These are phyloP conservation scores for Resseliella maxima DNA, from an alignment of 2,888 invertebrate genomes.

Conservation along the genomic window DNA sequence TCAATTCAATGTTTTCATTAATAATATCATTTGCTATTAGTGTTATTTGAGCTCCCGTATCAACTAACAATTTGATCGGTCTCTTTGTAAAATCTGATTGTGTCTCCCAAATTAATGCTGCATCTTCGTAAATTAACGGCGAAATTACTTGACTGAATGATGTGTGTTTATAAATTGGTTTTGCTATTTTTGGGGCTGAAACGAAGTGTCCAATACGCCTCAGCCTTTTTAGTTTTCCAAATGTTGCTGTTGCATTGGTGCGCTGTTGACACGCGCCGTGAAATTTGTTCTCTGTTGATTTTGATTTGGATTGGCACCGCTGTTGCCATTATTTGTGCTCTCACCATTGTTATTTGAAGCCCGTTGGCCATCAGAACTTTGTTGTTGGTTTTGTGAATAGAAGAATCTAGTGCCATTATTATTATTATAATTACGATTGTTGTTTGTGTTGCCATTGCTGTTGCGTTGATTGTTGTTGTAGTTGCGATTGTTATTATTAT, in stretches of 20 bases:
- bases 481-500: background rate
- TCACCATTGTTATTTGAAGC: background rate
- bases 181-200: background rate
- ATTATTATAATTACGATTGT: background rate
- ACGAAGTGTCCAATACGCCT: background rate
- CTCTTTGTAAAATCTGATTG: background rate
- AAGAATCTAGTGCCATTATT: no score
- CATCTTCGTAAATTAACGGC: background rate
- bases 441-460: background rate
- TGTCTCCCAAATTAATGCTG: background rate
- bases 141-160: background rate
- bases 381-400: background rate
- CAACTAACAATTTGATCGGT: background rate
- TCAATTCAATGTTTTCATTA: background rate
- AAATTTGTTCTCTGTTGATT: background rate
- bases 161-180: background rate
- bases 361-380: no score
- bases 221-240: no score
- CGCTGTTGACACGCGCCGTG: background rate
- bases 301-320: background rate
- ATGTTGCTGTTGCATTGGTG: no score
- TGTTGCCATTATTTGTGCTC: background rate
- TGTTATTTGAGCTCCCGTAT: background rate
- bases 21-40: background rate
- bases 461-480: background rate